These are phyloP conservation scores for Gnathonemus echidnorhynchus DNA, from an alignment of 2,113 vertebrate genomes.

Conservation along the genomic window DNA sequence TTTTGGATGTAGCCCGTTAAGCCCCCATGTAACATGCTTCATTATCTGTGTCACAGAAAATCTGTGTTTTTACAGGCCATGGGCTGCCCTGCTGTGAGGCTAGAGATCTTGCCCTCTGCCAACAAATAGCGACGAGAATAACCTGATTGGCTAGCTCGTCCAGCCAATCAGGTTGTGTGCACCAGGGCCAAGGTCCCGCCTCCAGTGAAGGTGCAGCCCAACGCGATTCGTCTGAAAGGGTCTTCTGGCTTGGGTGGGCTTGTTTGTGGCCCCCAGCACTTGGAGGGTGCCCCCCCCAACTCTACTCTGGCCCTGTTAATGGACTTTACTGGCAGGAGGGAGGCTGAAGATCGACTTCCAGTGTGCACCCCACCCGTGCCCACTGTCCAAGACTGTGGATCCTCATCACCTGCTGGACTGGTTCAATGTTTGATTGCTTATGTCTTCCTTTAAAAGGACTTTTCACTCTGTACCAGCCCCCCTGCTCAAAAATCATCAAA, in stretches of 20 bases:
- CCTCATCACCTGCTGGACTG: neutral
- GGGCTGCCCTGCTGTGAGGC: slow-evolving; percentile 41
- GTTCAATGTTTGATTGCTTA: neutral
- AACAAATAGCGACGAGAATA: slow-evolving; percentile 79
- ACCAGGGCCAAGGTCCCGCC: slow-evolving; percentile 55
- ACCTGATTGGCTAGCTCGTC: slow-evolving; percentile 72
- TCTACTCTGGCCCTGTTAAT: slow-evolving; percentile 48
- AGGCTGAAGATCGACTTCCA: slow-evolving; percentile 79
- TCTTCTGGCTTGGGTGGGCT: neutral
- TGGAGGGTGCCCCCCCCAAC: slow-evolving; percentile 39
- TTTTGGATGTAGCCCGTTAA: neutral
- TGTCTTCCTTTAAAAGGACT: neutral
- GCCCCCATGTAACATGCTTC: neutral
- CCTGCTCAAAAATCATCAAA: neutral
- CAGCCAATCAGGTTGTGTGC: neutral
- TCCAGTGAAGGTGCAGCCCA: neutral
- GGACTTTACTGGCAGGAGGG: slow-evolving; percentile 68
- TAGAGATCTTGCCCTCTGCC: slow-evolving; percentile 55
- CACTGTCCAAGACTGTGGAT: neutral
- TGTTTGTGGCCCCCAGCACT: slow-evolving; percentile 15
- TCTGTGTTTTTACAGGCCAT: neutral
- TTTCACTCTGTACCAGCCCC: neutral
- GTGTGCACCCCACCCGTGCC: neutral
- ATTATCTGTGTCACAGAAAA: slow-evolving; percentile 24
- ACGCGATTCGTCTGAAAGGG: neutral